phyloP scores from a whole-genome alignment of 2,888 invertebrate species.

The Pardosa pseudoannulata region DNA sequence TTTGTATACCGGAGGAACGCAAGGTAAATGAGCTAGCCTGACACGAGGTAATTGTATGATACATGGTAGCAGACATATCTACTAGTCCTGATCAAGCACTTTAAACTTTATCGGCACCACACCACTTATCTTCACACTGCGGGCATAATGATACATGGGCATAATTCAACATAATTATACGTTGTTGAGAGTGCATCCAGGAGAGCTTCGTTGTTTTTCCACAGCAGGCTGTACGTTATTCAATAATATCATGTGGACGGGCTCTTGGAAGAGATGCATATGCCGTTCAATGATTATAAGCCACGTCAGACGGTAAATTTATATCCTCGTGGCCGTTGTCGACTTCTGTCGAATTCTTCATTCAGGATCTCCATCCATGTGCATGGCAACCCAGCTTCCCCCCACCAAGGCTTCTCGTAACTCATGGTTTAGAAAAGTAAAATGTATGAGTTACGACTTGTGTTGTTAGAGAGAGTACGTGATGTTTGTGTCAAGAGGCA shows the following conservation, averaged over 20 bases:
- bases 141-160: slow-evolving; percentile 38
- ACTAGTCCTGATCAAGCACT: too few relatives aligned
- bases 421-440: background rate
- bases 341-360: too few relatives aligned
- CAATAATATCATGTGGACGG: too few relatives aligned
- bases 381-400: too few relatives aligned
- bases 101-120: too few relatives aligned
- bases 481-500: slow-evolving; percentile 53
- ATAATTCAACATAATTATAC: slow-evolving; percentile 46
- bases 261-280: too few relatives aligned
- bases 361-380: too few relatives aligned
- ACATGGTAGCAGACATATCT: too few relatives aligned
- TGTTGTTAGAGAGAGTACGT: slow-evolving; percentile 37
- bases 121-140: background rate
- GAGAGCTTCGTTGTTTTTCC: slow-evolving; percentile 47
- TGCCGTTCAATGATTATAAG: slow-evolving; percentile 48
- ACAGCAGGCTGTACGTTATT: slow-evolving; percentile 48
- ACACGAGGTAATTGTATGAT: too few relatives aligned
- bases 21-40: too few relatives aligned
- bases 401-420: too few relatives aligned
- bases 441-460: background rate
- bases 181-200: slow-evolving; percentile 17
- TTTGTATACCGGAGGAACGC: too few relatives aligned
- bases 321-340: slow-evolving; percentile 1
- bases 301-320: slow-evolving; percentile 48